Evolutionary conservation across 2,113 vertebrate species (phyloP).

Genomic region (Odocoileus virginianus): DNA sequence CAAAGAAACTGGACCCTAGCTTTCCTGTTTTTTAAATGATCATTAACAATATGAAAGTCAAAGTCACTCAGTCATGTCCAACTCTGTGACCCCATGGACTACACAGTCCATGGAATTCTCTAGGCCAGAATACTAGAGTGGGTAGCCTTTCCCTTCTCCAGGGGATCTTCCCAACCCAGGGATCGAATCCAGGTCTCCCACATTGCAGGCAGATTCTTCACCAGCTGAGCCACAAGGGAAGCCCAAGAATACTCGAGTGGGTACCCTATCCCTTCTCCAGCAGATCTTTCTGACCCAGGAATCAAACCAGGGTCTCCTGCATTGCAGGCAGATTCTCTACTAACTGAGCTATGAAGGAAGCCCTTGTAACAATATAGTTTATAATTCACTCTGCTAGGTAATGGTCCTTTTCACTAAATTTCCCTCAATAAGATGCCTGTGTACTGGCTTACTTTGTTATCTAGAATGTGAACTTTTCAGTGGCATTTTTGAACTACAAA

Average conservation of each 20-base stretch:
- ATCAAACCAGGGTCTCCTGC: neutral
- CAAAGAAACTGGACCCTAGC: neutral
- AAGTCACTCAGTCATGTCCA: neutral
- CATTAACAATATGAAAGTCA: neutral
- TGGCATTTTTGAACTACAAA: neutral
- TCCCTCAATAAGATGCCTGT: neutral
- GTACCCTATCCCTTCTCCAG: neutral
- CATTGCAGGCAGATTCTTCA: neutral
- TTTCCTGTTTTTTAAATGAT: neutral
- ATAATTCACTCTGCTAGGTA: neutral
- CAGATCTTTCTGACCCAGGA: neutral
- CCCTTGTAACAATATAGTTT: neutral
- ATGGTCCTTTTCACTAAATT: neutral
- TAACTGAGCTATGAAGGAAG: neutral
- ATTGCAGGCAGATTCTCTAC: neutral
- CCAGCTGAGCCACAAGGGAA: neutral
- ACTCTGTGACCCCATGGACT: neutral
- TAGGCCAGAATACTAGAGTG: neutral
- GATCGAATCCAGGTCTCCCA: neutral
- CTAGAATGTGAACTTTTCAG: neutral
- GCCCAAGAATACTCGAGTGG: neutral
- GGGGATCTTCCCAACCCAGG: neutral
- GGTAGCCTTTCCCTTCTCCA: neutral
- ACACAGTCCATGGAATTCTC: neutral
- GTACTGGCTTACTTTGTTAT: neutral